These are phyloP conservation scores for Didymodactylos carnosus DNA, from an alignment of 2,888 invertebrate species.

Conservation along the genomic window DNA sequence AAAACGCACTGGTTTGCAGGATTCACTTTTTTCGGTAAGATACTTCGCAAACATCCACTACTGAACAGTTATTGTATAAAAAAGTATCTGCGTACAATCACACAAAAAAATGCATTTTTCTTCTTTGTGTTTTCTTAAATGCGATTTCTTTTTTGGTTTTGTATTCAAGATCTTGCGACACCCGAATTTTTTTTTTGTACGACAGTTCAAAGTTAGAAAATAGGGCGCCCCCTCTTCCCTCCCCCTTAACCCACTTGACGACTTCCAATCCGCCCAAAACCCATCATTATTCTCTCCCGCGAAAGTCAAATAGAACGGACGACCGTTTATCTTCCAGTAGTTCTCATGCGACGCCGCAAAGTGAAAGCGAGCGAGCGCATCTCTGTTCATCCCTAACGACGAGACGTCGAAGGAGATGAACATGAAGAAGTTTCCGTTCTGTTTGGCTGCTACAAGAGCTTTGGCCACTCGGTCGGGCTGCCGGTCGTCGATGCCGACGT, in stretches of 20 bases:
- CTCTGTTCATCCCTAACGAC: not conserved
- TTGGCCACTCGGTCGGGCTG: not conserved
- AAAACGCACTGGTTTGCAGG: too few relatives aligned
- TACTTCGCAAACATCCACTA: too few relatives aligned
- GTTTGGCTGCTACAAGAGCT: not conserved
- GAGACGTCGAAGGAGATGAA: not conserved
- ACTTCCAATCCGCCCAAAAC: not conserved
- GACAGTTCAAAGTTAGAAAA: not conserved
- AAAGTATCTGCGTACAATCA: too few relatives aligned
- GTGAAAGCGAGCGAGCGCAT: not conserved
- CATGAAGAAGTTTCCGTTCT: not conserved
- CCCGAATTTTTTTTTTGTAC: too few relatives aligned
- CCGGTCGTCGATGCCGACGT: not conserved
- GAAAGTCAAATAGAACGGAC: not conserved
- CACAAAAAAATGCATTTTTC: too few relatives aligned
- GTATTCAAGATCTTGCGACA: too few relatives aligned
- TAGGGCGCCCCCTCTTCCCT: not conserved
- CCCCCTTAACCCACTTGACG: not conserved
- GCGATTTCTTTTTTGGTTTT: too few relatives aligned
- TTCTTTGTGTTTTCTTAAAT: too few relatives aligned
- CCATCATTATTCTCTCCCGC: not conserved
- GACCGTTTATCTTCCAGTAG: not conserved
- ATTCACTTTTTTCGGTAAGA: too few relatives aligned
- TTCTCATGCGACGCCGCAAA: not conserved
- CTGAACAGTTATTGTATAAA: too few relatives aligned